Evolutionary conservation across 1,140 invertebrate species (phyloP), one percentile per base, ranked within the genome.

Genomic region (Scaptomyza graminum): DNA sequence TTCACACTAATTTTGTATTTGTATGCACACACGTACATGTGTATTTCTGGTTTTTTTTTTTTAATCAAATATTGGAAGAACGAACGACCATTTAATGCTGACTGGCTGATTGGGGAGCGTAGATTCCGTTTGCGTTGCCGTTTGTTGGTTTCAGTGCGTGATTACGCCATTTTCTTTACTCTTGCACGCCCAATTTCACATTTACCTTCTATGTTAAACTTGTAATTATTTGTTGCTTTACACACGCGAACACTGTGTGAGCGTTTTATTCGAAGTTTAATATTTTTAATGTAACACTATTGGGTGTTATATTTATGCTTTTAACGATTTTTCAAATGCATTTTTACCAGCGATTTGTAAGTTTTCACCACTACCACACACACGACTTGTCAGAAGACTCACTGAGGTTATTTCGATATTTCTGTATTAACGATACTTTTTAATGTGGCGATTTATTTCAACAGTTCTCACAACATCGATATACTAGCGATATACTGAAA

Each of bases 161-260:
- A 88, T 88, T 88, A 88, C 83, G 83, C 83, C 83, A 88, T 88
- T 88, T 88, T 88, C 83, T 88, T 88, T 84, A 62, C 75, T 67
- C 59, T 74, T 52, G 81, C 83, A 87, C 83, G 83, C 83, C 83
- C 83, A 72, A 87, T 88, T 71, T 76, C 73, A 75, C 62, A 76
- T 71, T 87, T 88, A 87, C 83, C 83, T 85, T 78, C 55, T 66
- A 72, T 71, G 55, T 83, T 60, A 67, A 72, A 72, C 57, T 41
- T 43, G 31, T 37, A 37, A 65, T 55, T 51, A 55, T 64, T 73
- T 67, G 9, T 50, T 43, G 55, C 46, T 71, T 62, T 66, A 43
- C 71, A 88, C 75, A 68, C 75, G 64, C 83, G 83, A 62, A 60
- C 61, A 66, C 61, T 69, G 49, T 37, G 37, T 62, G 16, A 51